These are phyloP conservation scores for Drosophila tristis DNA, from an alignment of 1,140 invertebrate genomes.

Conservation along the genomic window DNA sequence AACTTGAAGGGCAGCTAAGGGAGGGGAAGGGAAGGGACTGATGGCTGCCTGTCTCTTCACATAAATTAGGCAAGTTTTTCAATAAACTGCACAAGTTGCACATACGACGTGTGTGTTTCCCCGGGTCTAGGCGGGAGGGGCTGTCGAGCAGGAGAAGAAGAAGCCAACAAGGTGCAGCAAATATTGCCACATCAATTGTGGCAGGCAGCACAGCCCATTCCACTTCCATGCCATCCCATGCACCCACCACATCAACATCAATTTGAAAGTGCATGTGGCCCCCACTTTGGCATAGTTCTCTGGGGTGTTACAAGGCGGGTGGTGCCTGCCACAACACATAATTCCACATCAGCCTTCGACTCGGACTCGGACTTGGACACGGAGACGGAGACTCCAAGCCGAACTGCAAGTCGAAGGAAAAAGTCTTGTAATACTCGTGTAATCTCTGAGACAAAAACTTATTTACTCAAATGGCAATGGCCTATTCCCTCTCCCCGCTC, in stretches of 20 bases:
- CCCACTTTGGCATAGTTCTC: no score
- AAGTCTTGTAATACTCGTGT: slow-evolving; percentile 62
- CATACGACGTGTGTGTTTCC: slow-evolving; percentile 58
- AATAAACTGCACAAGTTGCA: slow-evolving; percentile 79
- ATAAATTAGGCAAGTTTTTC: slow-evolving; percentile 80
- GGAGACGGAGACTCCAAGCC: slow-evolving; percentile 1
- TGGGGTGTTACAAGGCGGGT: no score
- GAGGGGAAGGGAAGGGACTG: background rate
- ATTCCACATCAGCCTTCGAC: slow-evolving; percentile 51
- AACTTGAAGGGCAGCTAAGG: background rate
- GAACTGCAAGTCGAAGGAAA: background rate
- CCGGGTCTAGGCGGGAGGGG: background rate
- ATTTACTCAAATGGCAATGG: slow-evolving; percentile 24
- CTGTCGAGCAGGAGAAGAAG: background rate
- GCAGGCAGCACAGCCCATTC: slow-evolving; percentile 23
- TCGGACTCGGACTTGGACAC: background rate
- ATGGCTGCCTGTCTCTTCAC: slow-evolving; percentile 4
- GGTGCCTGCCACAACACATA: slow-evolving; percentile 31
- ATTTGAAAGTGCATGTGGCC: slow-evolving; percentile 59
- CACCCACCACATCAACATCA: slow-evolving; percentile 34
- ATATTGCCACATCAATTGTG: slow-evolving; percentile 53
- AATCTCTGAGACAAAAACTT: slow-evolving; percentile 67
- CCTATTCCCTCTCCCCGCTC: background rate
- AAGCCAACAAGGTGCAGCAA: slow-evolving; percentile 52
- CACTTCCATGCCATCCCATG: no score